These are phyloP conservation scores for Hipposideros larvatus DNA, from an alignment of 2,797 vertebrate genomes.

Conservation along the genomic window DNA sequence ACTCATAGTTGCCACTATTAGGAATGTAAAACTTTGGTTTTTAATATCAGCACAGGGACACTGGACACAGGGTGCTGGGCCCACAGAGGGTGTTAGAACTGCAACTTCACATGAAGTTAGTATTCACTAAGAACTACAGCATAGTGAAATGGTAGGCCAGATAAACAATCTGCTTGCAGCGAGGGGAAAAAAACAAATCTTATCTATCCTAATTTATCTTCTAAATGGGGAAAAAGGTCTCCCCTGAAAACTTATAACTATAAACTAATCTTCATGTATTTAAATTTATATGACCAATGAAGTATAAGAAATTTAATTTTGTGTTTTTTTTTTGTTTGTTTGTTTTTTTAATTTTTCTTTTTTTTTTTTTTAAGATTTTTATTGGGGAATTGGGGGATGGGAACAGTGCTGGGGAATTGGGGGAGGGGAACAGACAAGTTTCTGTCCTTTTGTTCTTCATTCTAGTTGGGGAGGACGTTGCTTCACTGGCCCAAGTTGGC, in stretches of 20 bases:
- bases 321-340: too few species aligned
- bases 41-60: background rate
- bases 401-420: too few species aligned
- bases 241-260: background rate
- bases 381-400: too few species aligned
- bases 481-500: too few species aligned
- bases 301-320: conserved; percentile 36
- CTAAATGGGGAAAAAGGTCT: background rate
- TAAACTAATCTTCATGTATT: background rate
- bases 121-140: background rate
- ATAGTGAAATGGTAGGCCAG: background rate
- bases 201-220: conserved; percentile 8
- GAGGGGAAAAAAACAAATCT: conserved; percentile 29
- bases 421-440: too few species aligned
- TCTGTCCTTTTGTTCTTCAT: too few species aligned
- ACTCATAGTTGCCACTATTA: background rate
- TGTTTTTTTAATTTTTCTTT: too few species aligned
- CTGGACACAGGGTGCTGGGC: background rate
- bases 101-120: background rate
- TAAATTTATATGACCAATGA: conserved; percentile 6
- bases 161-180: background rate
- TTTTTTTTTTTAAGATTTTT: too few species aligned
- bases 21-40: background rate
- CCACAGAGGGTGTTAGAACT: background rate
- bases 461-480: too few species aligned